Percentiles rank a stretch among this genome's conserved stretches.
phyloP scores from a whole-genome alignment of 2,113 vertebrate species.

The Apodemus sylvaticus region DNA sequence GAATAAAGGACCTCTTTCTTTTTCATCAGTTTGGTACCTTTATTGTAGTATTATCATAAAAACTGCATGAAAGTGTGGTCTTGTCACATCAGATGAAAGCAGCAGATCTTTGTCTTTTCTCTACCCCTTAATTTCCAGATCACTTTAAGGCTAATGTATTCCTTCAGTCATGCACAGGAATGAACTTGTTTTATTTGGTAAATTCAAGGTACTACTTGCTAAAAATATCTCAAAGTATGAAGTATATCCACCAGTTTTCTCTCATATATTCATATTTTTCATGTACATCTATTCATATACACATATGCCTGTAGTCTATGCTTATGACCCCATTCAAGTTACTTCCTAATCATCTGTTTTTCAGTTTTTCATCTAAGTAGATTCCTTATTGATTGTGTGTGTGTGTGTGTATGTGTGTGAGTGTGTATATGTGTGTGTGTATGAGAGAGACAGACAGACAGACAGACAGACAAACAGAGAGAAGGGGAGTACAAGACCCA shows the following conservation, averaged over 20 bases:
- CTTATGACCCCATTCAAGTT: neutral
- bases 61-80: neutral
- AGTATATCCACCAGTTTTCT: neutral
- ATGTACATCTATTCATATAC: no score
- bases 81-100: neutral
- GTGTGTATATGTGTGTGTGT: neutral
- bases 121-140: conserved; percentile 3
- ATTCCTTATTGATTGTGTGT: neutral
- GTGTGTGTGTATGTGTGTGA: neutral
- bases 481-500: neutral
- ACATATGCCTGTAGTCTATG: neutral
- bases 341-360: neutral
- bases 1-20: neutral
- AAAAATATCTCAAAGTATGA: neutral
- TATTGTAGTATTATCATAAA: neutral
- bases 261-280: neutral
- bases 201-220: neutral
- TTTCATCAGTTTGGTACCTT: neutral
- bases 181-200: neutral
- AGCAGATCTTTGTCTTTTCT: neutral
- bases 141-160: neutral
- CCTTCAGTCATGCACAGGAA: neutral
- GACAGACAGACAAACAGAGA: neutral
- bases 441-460: neutral
- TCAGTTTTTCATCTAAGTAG: neutral